These are phyloP conservation scores for Lamprologus tigripictilis DNA, from an alignment of 2,113 vertebrate genomes.

Conservation along the genomic window DNA sequence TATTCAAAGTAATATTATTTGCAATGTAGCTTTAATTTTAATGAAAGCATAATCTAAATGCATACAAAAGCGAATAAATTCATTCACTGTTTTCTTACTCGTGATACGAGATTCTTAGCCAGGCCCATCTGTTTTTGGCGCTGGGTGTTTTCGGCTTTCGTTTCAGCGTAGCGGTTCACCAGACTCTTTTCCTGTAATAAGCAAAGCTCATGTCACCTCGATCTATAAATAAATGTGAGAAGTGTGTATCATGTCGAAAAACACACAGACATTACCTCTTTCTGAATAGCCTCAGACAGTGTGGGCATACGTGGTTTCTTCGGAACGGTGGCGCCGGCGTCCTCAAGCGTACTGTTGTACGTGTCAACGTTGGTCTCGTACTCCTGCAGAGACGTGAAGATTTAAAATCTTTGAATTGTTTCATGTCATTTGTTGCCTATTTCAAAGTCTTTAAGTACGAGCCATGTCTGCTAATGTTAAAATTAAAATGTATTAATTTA, in stretches of 20 bases:
- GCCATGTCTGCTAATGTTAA: background rate
- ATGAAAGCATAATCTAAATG: background rate
- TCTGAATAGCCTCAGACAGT: constrained; percentile 78
- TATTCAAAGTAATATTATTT: background rate
- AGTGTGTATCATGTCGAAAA: background rate
- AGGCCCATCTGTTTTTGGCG: constrained; percentile 81
- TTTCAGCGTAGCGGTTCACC: constrained; percentile 73
- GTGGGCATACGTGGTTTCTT: constrained; percentile 66
- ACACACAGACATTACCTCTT: constrained; percentile 72
- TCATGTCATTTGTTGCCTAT: background rate
- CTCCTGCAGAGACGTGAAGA: constrained; percentile 67
- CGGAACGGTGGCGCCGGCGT: constrained; percentile 38
- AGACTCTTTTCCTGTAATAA: constrained; percentile 78
- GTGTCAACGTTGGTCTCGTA: constrained; percentile 80
- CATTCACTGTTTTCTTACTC: constrained; percentile 65
- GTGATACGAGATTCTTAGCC: constrained; percentile 74
- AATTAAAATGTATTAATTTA: background rate
- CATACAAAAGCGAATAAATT: background rate
- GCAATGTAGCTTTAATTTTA: background rate
- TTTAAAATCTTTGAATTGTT: background rate
- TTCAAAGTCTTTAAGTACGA: background rate
- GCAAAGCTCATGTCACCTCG: background rate
- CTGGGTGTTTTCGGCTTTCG: constrained; percentile 74
- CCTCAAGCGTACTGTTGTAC: constrained; percentile 79
- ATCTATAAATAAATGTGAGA: background rate